Percentiles rank a stretch among this genome's conserved stretches.
phyloP scores from a whole-genome alignment of 1,140 invertebrate genomes.

The Drosophila kurseongensis region DNA sequence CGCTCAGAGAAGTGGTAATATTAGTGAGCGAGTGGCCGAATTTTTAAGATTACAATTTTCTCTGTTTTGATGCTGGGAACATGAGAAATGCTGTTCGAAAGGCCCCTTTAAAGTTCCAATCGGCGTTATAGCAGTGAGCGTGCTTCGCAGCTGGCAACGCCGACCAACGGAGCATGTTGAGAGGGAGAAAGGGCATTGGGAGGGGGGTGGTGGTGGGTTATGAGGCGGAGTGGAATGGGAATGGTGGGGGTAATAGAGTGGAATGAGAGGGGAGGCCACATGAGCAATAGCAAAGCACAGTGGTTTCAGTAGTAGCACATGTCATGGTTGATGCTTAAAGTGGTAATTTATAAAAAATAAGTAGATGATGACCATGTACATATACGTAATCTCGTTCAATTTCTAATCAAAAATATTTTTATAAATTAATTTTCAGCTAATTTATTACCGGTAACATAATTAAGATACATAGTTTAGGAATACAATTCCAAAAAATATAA shows the following conservation, averaged over 20 bases:
- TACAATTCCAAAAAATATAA: too few species aligned
- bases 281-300: slow-evolving; percentile 33
- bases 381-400: too few species aligned
- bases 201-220: slow-evolving; percentile 10
- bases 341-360: too few species aligned
- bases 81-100: slow-evolving; percentile 38
- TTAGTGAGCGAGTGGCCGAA: slow-evolving; percentile 60
- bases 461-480: too few species aligned
- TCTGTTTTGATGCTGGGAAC: slow-evolving; percentile 69
- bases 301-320: neutral
- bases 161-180: slow-evolving; percentile 10
- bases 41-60: slow-evolving; percentile 74
- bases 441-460: too few species aligned
- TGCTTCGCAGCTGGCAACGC: slow-evolving; percentile 55
- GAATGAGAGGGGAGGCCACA: slow-evolving; percentile 7
- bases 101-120: slow-evolving; percentile 68
- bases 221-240: neutral
- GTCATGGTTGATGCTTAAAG: too few species aligned
- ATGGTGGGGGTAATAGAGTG: neutral
- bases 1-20: slow-evolving; percentile 57
- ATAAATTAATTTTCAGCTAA: too few species aligned
- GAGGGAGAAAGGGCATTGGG: slow-evolving; percentile 7
- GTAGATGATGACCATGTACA: too few species aligned
- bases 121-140: slow-evolving; percentile 65
- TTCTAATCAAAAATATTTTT: too few species aligned